Conservation (phyloP, 2,113 vertebrate genomes). For the Lipophrys pholis region DNA sequence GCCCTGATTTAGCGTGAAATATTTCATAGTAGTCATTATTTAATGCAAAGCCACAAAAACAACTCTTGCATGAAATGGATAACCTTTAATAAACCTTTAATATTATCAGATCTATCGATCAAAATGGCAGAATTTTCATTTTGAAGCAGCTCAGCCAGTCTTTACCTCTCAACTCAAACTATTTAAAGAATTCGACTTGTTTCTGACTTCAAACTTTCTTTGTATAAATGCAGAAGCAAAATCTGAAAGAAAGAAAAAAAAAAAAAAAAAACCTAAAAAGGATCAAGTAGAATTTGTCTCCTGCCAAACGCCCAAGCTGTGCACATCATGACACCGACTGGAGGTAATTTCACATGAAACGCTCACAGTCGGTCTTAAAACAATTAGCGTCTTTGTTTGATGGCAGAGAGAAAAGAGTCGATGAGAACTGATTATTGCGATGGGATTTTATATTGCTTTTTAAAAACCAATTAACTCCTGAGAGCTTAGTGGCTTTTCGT, state of each 20-base stretch:
- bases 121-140: no score
- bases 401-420: conserved; percentile 71
- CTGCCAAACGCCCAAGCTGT: conserved; percentile 45
- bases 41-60: no score
- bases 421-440: conserved; percentile 79
- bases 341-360: conserved; percentile 74
- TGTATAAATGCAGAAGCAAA: conserved; percentile 28
- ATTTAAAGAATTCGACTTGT: no score
- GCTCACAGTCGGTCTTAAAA: conserved; percentile 73
- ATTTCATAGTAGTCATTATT: no score
- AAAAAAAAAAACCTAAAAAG: conserved; percentile 18
- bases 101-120: no score
- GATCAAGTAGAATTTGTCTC: conserved; percentile 1
- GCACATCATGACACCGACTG: conserved; percentile 65
- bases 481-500: conserved; percentile 80
- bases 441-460: conserved; percentile 84
- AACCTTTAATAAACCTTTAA: no score
- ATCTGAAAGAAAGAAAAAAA: conserved; percentile 10
- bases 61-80: no score
- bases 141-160: no score
- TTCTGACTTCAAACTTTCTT: conserved; percentile 15
- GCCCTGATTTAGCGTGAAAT: no score
- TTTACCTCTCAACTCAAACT: no score
- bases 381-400: conserved; percentile 81
- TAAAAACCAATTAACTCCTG: conserved; percentile 86